Base-by-base conservation (phyloP, 2,797 vertebrate genomes). In the Poeciliopsis turneri region DNA sequence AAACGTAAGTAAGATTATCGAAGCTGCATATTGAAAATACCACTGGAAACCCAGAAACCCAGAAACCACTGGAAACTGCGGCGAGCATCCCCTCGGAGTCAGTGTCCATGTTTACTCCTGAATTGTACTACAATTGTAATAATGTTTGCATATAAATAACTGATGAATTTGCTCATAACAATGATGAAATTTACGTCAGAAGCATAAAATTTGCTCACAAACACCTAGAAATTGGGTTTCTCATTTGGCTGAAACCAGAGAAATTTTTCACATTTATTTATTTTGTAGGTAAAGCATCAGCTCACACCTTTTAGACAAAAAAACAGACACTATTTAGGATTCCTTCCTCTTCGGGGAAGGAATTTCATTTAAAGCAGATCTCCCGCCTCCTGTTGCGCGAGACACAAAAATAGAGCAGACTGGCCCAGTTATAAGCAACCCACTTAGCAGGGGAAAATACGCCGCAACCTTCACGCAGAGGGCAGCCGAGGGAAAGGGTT, bases 401-500 rank as follows among this genome's bases (percentile, higher is more conserved):
- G 80, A 9, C 75, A 82, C 87, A 76, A 47, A 93, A 94, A 94
- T 93, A 93, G 91, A 79, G 76, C 81, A 28, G 77, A 66, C 43
- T 92, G 94, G 75, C 92, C 93, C 89, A 94, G 75, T 88, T 94
- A 75, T 20, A 68, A 20, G 41, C 83, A 92, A 88, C 92, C 93
- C 90, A 92, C 85, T 90, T 89, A 71, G 72, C 47, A 83, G 71
- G 76, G 68, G 82, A 86, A 86, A 83, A 88, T 72, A 78, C 80
- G 77, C 79, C 75, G 74, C 68, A 76, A 92, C 86, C 88, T 92
- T 90, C 88, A 87, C 80, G 28, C 70, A 36, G 76, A 86, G 86
- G 86, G 82, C 83, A 74, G 51, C 16, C 45, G 66, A 49, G 45
- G 73, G 1, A 69, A 81, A 64, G 72, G 64, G 36, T 76, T 79